Conservation (phyloP, 2,113 vertebrate species). For the Corythornis vintsioides region DNA sequence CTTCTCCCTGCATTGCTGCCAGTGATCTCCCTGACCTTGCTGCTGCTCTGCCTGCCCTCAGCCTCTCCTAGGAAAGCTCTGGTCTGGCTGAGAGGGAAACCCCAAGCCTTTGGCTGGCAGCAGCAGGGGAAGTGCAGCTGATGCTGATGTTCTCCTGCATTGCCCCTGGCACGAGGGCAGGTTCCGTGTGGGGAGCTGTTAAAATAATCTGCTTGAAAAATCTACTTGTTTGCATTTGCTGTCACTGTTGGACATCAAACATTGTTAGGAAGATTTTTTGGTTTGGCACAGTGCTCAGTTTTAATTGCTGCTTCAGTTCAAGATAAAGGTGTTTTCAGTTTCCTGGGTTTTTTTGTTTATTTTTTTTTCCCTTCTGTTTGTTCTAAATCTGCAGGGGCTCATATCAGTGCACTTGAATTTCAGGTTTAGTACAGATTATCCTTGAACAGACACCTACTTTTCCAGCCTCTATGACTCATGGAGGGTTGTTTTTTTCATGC, state of each 20-base stretch:
- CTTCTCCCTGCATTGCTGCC: background rate
- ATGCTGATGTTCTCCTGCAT: background rate
- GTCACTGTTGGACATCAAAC: background rate
- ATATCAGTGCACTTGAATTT: constrained; percentile 9
- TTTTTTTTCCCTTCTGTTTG: background rate
- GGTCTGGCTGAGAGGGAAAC: background rate
- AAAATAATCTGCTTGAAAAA: background rate
- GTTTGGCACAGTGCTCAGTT: background rate
- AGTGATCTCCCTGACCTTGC: background rate
- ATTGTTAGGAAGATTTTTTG: background rate
- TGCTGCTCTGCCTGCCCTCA: background rate
- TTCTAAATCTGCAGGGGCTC: background rate
- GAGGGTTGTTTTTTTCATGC: background rate
- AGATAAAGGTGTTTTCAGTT: background rate
- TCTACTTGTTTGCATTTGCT: background rate
- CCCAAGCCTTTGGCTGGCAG: background rate
- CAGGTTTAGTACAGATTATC: background rate
- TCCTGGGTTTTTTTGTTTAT: background rate
- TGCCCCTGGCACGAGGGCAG: background rate
- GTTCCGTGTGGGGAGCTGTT: background rate
- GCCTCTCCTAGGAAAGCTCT: background rate
- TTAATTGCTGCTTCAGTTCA: constrained; percentile 5
- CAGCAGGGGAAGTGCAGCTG: background rate
- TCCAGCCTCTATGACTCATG: background rate
- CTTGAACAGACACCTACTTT: background rate